Percentiles rank a stretch among this genome's conserved stretches.
Evolutionary conservation across 2,113 vertebrate species (phyloP).

Genomic region (Chloebia gouldiae): DNA sequence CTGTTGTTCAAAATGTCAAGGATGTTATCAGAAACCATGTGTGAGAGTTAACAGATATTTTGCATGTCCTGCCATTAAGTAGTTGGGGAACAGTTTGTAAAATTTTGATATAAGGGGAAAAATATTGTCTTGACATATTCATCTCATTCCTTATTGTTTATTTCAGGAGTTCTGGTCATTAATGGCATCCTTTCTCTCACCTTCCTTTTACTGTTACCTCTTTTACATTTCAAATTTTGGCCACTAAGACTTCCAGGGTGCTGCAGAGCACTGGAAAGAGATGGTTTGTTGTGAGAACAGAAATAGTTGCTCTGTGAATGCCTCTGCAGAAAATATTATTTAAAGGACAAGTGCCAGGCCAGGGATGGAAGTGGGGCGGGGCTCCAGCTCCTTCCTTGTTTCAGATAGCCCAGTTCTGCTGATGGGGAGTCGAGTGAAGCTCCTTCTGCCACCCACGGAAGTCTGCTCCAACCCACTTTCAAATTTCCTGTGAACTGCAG

Average conservation of each 20-base stretch:
- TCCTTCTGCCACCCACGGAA: background rate
- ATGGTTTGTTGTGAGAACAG: background rate
- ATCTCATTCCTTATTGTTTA: background rate
- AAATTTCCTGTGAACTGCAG: background rate
- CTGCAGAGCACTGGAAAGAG: background rate
- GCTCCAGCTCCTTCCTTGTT: background rate
- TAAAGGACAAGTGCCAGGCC: background rate
- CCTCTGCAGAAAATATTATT: background rate
- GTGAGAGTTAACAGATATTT: background rate
- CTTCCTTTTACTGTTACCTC: background rate
- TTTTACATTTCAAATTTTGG: background rate
- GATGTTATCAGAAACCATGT: background rate
- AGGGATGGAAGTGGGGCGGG: rapidly evolving
- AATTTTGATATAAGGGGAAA: background rate
- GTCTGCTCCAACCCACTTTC: background rate
- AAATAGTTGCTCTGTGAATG: background rate
- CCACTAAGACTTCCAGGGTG: background rate
- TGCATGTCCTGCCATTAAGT: background rate
- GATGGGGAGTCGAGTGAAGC: background rate
- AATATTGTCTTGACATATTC: background rate
- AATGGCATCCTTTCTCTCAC: background rate
- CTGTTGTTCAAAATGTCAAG: background rate
- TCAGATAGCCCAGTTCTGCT: background rate
- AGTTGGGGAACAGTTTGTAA: background rate
- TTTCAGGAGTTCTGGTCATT: background rate